Evolutionary conservation across 1,140 invertebrate species (phyloP).

Genomic region (Ganaspis sp.): DNA sequence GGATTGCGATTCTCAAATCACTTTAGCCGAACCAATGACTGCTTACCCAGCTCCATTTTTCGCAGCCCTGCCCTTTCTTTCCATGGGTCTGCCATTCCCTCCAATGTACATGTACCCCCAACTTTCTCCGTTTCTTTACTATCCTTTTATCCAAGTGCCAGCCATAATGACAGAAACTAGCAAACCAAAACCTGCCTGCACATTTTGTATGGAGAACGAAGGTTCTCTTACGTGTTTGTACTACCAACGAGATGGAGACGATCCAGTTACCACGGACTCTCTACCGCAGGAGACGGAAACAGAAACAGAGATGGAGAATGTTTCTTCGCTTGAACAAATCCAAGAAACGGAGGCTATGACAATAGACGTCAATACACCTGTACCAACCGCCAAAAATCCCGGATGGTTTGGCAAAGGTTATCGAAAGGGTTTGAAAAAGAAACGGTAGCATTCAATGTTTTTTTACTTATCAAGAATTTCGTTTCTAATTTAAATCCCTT

Average conservation of each 20-base stretch:
- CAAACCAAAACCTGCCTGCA: slow-evolving; percentile 70
- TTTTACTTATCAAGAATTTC: background rate
- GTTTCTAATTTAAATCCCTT: background rate
- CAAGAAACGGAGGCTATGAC: slow-evolving; percentile 54
- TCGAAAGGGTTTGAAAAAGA: slow-evolving; percentile 76
- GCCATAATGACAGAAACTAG: slow-evolving; percentile 48
- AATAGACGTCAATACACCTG: slow-evolving; percentile 59
- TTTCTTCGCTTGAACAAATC: slow-evolving; percentile 48
- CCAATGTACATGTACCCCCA: slow-evolving; percentile 73
- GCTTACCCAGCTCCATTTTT: slow-evolving; percentile 71
- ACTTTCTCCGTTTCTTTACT: slow-evolving; percentile 69
- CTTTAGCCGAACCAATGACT: slow-evolving; percentile 58
- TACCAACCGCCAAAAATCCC: slow-evolving; percentile 75
- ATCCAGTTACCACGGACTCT: slow-evolving; percentile 46
- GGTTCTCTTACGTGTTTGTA: slow-evolving; percentile 71
- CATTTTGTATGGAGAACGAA: slow-evolving; percentile 74
- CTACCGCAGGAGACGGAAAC: slow-evolving; percentile 43
- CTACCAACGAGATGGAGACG: slow-evolving; percentile 66
- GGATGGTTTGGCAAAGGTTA: slow-evolving; percentile 82
- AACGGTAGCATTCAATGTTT: slow-evolving; percentile 73
- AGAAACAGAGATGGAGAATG: slow-evolving; percentile 36
- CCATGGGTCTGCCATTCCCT: slow-evolving; percentile 74
- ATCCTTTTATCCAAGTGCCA: slow-evolving; percentile 68
- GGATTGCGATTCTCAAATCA: slow-evolving; percentile 57
- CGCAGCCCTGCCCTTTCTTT: slow-evolving; percentile 71